A percentile compares a stretch with the other conserved stretches of the same genome.
These are phyloP conservation scores for Acrossocheilus wenchowensis DNA, from an alignment of 2,797 vertebrate species.

Conservation along the genomic window DNA sequence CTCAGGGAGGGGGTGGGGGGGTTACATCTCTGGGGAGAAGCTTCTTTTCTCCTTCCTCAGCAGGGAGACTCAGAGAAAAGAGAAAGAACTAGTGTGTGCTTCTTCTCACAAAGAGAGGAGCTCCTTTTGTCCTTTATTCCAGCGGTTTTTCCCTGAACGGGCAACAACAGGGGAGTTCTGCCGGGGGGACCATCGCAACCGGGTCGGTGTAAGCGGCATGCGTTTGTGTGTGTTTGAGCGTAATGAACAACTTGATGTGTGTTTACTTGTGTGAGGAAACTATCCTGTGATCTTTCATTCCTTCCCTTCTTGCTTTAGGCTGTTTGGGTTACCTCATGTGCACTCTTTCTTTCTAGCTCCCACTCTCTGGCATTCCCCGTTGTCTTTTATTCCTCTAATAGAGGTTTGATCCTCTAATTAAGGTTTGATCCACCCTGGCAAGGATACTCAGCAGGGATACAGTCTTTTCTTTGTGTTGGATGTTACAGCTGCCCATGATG, in stretches of 20 bases:
- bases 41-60: slow-evolving; percentile 65
- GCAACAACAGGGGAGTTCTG: slow-evolving; percentile 23
- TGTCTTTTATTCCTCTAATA: slow-evolving; percentile 70
- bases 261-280: slow-evolving; percentile 20
- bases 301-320: slow-evolving; percentile 1
- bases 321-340: slow-evolving; percentile 20
- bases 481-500: slow-evolving; percentile 18
- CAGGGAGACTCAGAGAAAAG: slow-evolving; percentile 48
- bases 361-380: slow-evolving; percentile 45
- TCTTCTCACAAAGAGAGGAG: slow-evolving; percentile 33
- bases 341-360: slow-evolving; percentile 10
- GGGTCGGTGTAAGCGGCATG: slow-evolving; percentile 26
- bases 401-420: slow-evolving; percentile 57
- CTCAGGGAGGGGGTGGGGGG: slow-evolving; percentile 68
- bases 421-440: slow-evolving; percentile 66
- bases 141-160: background rate
- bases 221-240: slow-evolving; percentile 20
- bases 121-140: slow-evolving; percentile 11
- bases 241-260: slow-evolving; percentile 31
- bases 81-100: slow-evolving; percentile 37
- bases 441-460: slow-evolving; percentile 5
- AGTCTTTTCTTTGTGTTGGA: slow-evolving; percentile 40
- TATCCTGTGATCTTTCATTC: slow-evolving; percentile 7
- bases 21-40: slow-evolving; percentile 64
- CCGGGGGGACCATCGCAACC: slow-evolving; percentile 2